phyloP scores from a whole-genome alignment of 2,797 vertebrate species.

The Sternarchorhynchus goeldii region DNA sequence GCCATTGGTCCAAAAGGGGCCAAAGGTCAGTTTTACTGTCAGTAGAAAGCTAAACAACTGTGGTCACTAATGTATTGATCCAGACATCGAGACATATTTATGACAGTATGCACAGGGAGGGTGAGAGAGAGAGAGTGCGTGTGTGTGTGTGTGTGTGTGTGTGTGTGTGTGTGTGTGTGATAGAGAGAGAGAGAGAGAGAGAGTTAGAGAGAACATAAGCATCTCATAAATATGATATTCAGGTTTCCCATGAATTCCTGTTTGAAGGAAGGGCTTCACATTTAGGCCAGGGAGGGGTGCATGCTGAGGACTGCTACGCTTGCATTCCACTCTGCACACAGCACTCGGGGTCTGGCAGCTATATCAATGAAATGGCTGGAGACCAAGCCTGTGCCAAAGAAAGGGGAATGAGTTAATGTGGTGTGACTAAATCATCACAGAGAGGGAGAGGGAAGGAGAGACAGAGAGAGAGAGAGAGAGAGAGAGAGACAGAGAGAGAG shows the following conservation, averaged over 20 bases:
- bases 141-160: not conserved
- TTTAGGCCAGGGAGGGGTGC: too few relatives aligned
- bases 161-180: not conserved
- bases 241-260: too few relatives aligned
- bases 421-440: slow-evolving; percentile 45
- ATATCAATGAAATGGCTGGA: slow-evolving; percentile 37
- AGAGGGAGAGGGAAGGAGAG: slow-evolving; percentile 12
- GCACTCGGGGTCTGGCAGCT: slow-evolving; percentile 13
- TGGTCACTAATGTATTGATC: not conserved
- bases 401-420: slow-evolving; percentile 44
- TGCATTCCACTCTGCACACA: slow-evolving; percentile 1
- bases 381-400: slow-evolving; percentile 24
- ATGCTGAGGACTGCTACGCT: not conserved
- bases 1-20: not conserved
- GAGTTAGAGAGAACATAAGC: too few relatives aligned
- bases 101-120: not conserved
- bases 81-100: slow-evolving; percentile 15
- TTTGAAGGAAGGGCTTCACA: too few relatives aligned
- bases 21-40: slow-evolving; percentile 28
- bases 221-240: too few relatives aligned
- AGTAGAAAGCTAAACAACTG: slow-evolving; percentile 4
- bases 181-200: too few relatives aligned
- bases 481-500: slow-evolving; percentile 12
- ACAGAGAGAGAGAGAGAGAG: slow-evolving; percentile 6
- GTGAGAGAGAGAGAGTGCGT: not conserved